A percentile compares a stretch with the other conserved stretches of the same genome.
These are phyloP conservation scores for Bungarus multicinctus DNA, from an alignment of 2,113 vertebrate genomes.

Conservation along the genomic window DNA sequence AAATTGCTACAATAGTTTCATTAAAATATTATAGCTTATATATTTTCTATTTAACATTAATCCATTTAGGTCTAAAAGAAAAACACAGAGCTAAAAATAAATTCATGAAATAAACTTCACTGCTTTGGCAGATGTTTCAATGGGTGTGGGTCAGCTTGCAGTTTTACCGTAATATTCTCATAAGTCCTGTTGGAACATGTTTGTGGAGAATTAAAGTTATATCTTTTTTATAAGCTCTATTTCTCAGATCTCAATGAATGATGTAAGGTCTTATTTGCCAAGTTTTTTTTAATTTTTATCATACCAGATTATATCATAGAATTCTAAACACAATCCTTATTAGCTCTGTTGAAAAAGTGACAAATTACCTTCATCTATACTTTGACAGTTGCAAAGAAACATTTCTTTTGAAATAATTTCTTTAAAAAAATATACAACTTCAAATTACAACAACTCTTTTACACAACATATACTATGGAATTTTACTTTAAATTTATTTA, in stretches of 20 bases:
- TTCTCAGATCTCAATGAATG: conserved; percentile 6
- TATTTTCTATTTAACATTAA: background rate
- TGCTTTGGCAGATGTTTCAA: background rate
- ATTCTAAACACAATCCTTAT: background rate
- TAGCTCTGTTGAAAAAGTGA: background rate
- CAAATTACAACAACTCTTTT: background rate
- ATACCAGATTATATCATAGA: background rate
- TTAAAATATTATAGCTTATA: background rate
- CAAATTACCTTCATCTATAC: background rate
- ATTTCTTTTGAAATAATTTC: background rate
- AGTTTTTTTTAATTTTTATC: conserved; percentile 13
- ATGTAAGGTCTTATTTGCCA: conserved; percentile 8
- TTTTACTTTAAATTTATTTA: background rate
- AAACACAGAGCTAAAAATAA: background rate
- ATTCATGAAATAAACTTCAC: background rate
- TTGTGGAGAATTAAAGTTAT: background rate
- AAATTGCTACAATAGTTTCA: background rate
- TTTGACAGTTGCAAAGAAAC: background rate
- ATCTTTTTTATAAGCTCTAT: background rate
- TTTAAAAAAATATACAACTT: background rate
- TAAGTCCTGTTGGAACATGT: background rate
- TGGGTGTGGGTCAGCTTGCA: background rate
- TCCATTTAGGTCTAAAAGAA: background rate
- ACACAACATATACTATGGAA: background rate
- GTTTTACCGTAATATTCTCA: background rate